Percentiles rank a stretch among this genome's conserved stretches.
Evolutionary conservation across 2,797 vertebrate genomes (phyloP).

Genomic region (Dermochelys coriacea): DNA sequence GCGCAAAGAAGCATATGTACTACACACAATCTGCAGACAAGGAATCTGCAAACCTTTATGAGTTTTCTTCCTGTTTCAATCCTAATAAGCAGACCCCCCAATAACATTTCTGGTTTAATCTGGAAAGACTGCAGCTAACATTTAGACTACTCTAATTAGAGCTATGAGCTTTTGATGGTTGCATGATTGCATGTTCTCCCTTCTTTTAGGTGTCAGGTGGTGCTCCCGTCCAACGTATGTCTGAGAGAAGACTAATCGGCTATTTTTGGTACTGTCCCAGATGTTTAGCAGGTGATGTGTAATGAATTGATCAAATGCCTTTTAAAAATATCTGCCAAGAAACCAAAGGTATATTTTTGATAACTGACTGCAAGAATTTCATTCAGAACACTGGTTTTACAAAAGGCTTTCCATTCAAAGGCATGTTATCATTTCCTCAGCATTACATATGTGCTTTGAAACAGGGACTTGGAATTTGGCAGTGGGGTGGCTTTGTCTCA

Average conservation of each 20-base stretch:
- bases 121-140: conserved; percentile 15
- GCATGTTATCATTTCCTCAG: not conserved
- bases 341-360: conserved; percentile 70
- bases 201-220: conserved; percentile 56
- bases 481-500: not conserved
- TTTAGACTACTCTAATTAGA: conserved; percentile 26
- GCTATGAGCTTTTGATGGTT: conserved; percentile 48
- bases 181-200: conserved; percentile 18
- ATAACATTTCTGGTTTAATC: conserved; percentile 33
- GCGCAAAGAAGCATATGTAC: accelerated
- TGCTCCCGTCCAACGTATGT: conserved; percentile 56
- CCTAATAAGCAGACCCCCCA: not conserved
- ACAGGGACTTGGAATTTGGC: not conserved
- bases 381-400: conserved; percentile 54
- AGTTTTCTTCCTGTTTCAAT: conserved; percentile 23
- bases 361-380: conserved; percentile 66
- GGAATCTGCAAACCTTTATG: not conserved
- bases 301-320: conserved; percentile 76
- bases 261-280: conserved; percentile 68
- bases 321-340: conserved; percentile 70
- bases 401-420: not conserved
- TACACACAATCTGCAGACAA: not conserved
- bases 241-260: conserved; percentile 48
- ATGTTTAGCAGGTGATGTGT: conserved; percentile 76
- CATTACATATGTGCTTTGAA: not conserved